Base-by-base conservation (phyloP, 2,113 vertebrate species). In the Helogale parvula region DNA sequence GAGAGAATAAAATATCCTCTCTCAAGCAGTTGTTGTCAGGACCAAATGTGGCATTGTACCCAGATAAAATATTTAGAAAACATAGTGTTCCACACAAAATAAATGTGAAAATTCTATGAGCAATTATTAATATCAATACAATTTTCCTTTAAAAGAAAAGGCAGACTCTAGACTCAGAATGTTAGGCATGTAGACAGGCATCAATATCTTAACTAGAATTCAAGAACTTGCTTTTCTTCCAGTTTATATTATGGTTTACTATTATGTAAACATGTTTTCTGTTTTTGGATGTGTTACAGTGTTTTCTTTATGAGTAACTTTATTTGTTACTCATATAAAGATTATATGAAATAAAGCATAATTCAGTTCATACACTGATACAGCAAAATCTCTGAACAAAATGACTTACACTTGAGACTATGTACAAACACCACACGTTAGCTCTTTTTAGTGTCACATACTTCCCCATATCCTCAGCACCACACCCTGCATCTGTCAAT, bases 131-230 rank as follows among this genome's bases (percentile, higher is more conserved):
- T 17, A 25, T 27, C 0, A 35, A 68, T 95, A 71, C 74, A 74
- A 83, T 85, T 95, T 93, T 38, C 7, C 14, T 33, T 60, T 57
- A 68, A 84, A 92, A 68, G 38, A 50, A 86, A 92, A 80, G 11
- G 0, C 0, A 80, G 19, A 72, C 1, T n/a, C 0, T 2, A 7
- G 2, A 41, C 2, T 72, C 13, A 45, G 60, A 45, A 25, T 76
- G 10, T 45, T 71, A 82, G 25, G 21, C 1, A 89, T 16, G 47
- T 0, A 2, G 17, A 14, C 5, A 74, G 21, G 0, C 9, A 54
- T 57, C 57, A 33, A 41, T 19, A 60, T 86, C 17, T 76, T 63
- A 7, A 7, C 3, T 60, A 16, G 27, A 86, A 76, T 71, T 80
- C 6, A 41, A 35, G 72, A 69, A 52, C 5, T 57, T 38, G 1